Base-by-base conservation (phyloP, 1,140 invertebrate genomes). In the Sycophila sp. region DNA sequence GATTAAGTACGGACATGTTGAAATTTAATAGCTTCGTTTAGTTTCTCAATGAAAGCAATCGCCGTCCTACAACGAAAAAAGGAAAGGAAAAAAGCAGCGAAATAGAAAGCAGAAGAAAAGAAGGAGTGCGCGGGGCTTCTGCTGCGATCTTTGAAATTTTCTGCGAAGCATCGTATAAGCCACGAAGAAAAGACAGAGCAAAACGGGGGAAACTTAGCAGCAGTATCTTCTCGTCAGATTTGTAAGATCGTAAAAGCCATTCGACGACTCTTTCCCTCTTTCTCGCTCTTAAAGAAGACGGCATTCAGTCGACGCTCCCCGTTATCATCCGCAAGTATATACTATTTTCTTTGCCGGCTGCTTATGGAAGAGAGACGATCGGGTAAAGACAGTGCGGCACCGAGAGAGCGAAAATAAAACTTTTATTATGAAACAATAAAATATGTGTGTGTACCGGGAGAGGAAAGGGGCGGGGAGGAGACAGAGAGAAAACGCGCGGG, bases 341-440 rank as follows among this genome's bases (percentile, higher is more conserved):
- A 3, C 3, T 42, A 8, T 15, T 49, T 49, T 30, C 38, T 60
- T n/a, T n/a, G n/a, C n/a, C n/a, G n/a, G n/a, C n/a, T n/a, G n/a
- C n/a, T n/a, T n/a, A n/a, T n/a, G n/a, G n/a, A n/a, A n/a, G n/a
- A n/a, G n/a, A n/a, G n/a, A n/a, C n/a, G n/a, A n/a, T n/a, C n/a
- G n/a, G n/a, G n/a, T n/a, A n/a, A n/a, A 40, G 19, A 32, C 0
- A 28, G 51, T 32, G 28, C 24, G 49, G 11, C 10, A 3, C 10
- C 1, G 2, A 3, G 28, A 42, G 24, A 0, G 40, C 30, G 36
- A 19, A n/a, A 55, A 38, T 45, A 58, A 56, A 67, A 67, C 51
- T 85, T 84, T 84, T 84, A 84, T 84, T 84, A 83, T 78, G 78
- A 85, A 84, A 85, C 81, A 85, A 85, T 84, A 85, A 83, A 84